These are phyloP conservation scores for Bombus pyrosoma DNA, from an alignment of 1,140 invertebrate species.

Conservation along the genomic window DNA sequence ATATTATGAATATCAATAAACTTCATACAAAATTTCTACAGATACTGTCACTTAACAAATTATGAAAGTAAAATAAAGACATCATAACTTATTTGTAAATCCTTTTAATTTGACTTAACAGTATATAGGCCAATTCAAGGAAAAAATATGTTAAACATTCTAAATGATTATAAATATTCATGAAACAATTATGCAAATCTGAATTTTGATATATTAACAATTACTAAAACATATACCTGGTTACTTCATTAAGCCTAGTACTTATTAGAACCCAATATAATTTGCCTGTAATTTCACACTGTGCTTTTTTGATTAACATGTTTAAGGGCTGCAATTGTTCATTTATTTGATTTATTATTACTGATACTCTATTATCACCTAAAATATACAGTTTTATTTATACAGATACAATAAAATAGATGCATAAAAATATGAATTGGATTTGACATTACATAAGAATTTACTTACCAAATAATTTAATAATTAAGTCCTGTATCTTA, in stretches of 20 bases:
- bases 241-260: slow-evolving; percentile 63
- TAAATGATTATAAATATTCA: not conserved
- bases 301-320: slow-evolving; percentile 65
- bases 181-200: too few species aligned
- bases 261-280: slow-evolving; percentile 65
- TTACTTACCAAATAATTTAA: slow-evolving; percentile 55
- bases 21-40: not conserved
- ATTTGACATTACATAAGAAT: not conserved
- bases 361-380: slow-evolving; percentile 20
- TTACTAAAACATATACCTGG: slow-evolving; percentile 42
- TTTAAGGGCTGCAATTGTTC: slow-evolving; percentile 54
- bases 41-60: not conserved
- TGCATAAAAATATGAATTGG: not conserved
- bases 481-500: slow-evolving; percentile 33
- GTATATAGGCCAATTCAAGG: not conserved
- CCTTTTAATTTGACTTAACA: not conserved
- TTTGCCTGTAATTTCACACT: slow-evolving; percentile 73
- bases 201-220: too few species aligned
- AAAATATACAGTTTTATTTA: slow-evolving; percentile 22
- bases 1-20: not conserved
- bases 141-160: not conserved
- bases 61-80: not conserved
- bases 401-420: not conserved
- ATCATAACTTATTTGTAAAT: not conserved
- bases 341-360: slow-evolving; percentile 62